Percentiles rank a stretch among this genome's conserved stretches.
phyloP scores from a whole-genome alignment of 2,113 vertebrate genomes.

The Ctenodactylus gundi region DNA sequence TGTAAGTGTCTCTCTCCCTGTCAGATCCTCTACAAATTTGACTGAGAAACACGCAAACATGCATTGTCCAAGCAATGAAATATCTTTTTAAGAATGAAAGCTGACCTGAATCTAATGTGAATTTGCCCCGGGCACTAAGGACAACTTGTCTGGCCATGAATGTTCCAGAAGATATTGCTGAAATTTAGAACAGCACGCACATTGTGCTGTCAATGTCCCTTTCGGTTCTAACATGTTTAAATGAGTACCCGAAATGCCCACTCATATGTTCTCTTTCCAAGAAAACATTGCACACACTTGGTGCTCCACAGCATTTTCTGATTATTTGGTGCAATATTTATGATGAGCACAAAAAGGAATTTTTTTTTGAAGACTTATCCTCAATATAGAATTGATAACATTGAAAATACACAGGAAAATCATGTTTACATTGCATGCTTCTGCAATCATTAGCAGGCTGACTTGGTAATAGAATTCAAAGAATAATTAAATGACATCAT shows the following conservation, averaged over 20 bases:
- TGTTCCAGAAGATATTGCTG: constrained; percentile 20
- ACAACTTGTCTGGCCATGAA: constrained; percentile 27
- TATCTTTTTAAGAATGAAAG: constrained; percentile 27
- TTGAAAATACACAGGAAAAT: constrained; percentile 67
- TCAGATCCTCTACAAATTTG: background rate
- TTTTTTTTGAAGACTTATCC: constrained; percentile 59
- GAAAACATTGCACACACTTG: background rate
- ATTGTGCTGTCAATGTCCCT: background rate
- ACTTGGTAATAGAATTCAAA: constrained; percentile 66
- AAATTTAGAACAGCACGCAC: constrained; percentile 7
- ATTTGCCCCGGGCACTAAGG: background rate
- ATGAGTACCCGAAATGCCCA: constrained; percentile 19
- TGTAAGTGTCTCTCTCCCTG: background rate
- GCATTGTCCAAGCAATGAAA: constrained; percentile 39
- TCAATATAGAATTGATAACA: constrained; percentile 67
- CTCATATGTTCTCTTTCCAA: background rate
- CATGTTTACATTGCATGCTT: constrained; percentile 75
- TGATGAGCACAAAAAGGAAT: constrained; percentile 43
- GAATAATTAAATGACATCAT: constrained; percentile 76
- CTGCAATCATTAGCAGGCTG: constrained; percentile 78
- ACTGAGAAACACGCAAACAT: background rate
- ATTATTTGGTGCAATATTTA: background rate
- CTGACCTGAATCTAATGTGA: constrained; percentile 22
- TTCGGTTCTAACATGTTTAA: constrained; percentile 49
- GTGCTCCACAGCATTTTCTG: background rate